Evolutionary conservation across 2,797 vertebrate species (phyloP), one percentile per base, ranked within the genome.

Genomic region (Lepus townsendii): DNA sequence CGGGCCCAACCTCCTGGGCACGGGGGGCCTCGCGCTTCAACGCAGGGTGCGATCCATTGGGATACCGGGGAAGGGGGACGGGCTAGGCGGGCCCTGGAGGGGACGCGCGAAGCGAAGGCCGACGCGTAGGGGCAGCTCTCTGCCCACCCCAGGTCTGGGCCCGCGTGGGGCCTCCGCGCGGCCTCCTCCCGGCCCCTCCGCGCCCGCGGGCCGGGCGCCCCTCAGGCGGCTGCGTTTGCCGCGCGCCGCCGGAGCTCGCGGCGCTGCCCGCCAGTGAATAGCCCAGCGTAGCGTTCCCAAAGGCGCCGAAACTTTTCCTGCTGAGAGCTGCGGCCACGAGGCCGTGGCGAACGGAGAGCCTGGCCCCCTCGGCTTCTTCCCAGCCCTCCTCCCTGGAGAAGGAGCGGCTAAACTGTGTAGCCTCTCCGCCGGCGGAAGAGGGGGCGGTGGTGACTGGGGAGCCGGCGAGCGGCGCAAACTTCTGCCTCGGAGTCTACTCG

Each of bases 221-320:
- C 68, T 73, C 20, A 13, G 8, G 57, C n/a, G 0, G 35, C 57
- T 1, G 83, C 8, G 10, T 35, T 26, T 77, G 1, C 32, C 2
- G 47, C 17, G 52, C 57, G 22, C 63, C 3, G 62, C 78, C 8
- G 0, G 57, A 72, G 54, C 66, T 68, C 6, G 32, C 30, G 1
- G 72, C 79, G 65, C 75, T 0, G 89, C 93, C 60, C 5, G n/a
- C 26, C 0, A 27, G 42, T 57, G 22, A 13, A 54, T 42, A 0
- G 47, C 57, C 11, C 12, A 75, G 89, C 52, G 20, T 9, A 17
- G 71, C 52, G 7, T 68, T 77, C 38, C 2, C 63, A 85, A 35
- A 71, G 75, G 90, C 87, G 52, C 90, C 19, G 94, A 94, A 97
- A 97, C 94, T 97, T 97, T 42, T 96, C 69, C 85, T 91, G 5